These are phyloP conservation scores for Meles meles DNA, from an alignment of 2,113 vertebrate genomes.

Conservation along the genomic window DNA sequence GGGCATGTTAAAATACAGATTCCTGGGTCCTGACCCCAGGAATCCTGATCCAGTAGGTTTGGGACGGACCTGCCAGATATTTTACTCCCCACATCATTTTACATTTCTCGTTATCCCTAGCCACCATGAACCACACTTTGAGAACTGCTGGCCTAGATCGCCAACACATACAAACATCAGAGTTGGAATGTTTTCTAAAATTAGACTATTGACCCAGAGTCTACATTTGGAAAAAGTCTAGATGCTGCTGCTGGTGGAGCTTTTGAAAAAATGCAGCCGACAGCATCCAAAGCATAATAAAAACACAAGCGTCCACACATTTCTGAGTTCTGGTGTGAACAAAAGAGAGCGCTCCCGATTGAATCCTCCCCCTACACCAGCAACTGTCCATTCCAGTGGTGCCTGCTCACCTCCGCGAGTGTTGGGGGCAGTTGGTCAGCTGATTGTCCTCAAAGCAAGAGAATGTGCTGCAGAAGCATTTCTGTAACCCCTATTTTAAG, in stretches of 20 bases:
- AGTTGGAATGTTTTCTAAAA: constrained; percentile 63
- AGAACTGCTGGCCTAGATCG: background rate
- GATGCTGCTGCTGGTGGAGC: constrained; percentile 2
- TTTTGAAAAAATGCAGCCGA: constrained; percentile 61
- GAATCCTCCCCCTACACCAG: background rate
- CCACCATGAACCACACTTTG: background rate
- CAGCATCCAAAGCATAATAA: constrained; percentile 71
- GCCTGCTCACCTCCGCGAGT: background rate
- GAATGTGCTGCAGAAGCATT: background rate
- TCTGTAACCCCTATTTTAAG: background rate
- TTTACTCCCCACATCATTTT: background rate
- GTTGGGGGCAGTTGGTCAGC: background rate
- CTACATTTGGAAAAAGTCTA: constrained; percentile 49
- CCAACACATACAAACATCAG: constrained; percentile 19
- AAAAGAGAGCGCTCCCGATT: constrained; percentile 52
- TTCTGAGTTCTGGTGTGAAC: constrained; percentile 66
- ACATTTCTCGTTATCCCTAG: background rate
- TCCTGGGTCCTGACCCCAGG: background rate
- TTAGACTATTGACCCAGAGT: constrained; percentile 17
- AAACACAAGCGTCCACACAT: constrained; percentile 75
- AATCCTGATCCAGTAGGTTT: background rate
- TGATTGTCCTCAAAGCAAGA: background rate
- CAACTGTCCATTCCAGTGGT: background rate
- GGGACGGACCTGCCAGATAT: background rate
- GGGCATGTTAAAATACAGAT: background rate